Evolutionary conservation across 2,888 invertebrate genomes (phyloP).

Genomic region (Clusia tigrina): DNA sequence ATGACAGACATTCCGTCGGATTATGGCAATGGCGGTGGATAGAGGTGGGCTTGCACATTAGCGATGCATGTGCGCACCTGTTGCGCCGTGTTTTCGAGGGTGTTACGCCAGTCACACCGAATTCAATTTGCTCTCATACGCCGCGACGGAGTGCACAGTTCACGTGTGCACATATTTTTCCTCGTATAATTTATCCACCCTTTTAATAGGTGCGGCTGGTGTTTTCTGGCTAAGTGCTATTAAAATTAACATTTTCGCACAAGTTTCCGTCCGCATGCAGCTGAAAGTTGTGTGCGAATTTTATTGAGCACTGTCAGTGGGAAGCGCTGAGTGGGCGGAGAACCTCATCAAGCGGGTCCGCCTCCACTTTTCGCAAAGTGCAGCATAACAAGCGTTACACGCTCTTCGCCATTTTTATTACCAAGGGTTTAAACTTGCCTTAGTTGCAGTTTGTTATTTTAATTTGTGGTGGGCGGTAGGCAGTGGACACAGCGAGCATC

Average conservation of each 20-base stretch:
- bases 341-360: too few species aligned
- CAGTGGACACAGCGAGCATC: constrained; percentile 22
- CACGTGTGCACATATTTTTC: too few species aligned
- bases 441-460: neutral
- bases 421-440: neutral
- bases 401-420: constrained; percentile 3
- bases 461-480: constrained; percentile 33
- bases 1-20: too few species aligned
- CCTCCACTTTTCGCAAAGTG: neutral
- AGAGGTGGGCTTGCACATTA: too few species aligned
- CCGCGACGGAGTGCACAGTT: too few species aligned
- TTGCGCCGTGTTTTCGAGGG: too few species aligned
- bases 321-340: neutral
- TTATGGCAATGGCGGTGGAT: too few species aligned
- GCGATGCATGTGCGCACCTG: too few species aligned
- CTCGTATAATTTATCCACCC: too few species aligned
- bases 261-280: constrained; percentile 1
- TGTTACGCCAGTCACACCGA: too few species aligned
- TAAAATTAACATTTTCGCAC: constrained; percentile 1
- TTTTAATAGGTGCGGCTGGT: too few species aligned
- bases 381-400: neutral
- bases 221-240: neutral
- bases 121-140: too few species aligned
- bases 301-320: neutral
- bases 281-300: neutral